These are phyloP conservation scores for Phaedon cochleariae DNA, from an alignment of 2,888 invertebrate genomes.

Conservation along the genomic window DNA sequence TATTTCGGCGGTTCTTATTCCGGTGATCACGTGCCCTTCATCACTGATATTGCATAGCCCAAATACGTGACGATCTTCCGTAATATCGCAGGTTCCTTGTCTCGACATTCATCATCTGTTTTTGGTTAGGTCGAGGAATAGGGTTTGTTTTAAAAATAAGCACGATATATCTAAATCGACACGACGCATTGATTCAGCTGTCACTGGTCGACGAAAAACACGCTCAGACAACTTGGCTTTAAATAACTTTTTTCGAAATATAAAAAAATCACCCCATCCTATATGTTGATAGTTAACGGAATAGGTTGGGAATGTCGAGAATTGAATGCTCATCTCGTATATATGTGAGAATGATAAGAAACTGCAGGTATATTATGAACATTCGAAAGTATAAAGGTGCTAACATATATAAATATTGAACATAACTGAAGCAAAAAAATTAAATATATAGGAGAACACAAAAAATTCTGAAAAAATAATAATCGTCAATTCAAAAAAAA, in stretches of 20 bases:
- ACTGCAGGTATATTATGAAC: too few species aligned
- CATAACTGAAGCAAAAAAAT: too few species aligned
- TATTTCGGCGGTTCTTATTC: conserved; percentile 35
- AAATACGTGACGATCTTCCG: conserved; percentile 44
- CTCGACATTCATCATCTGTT: conserved; percentile 42
- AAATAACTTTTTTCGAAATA: conserved; percentile 12
- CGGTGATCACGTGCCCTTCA: conserved; percentile 42
- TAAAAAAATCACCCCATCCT: not conserved
- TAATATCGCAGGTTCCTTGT: conserved; percentile 38
- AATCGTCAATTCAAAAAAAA: too few species aligned
- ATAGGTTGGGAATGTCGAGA: too few species aligned
- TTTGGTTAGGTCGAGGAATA: conserved; percentile 27
- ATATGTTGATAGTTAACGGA: too few species aligned
- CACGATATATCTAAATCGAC: conserved; percentile 31
- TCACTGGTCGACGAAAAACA: conserved; percentile 21
- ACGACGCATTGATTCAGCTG: conserved; percentile 32
- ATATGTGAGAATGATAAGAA: too few species aligned
- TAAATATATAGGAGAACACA: too few species aligned
- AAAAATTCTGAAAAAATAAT: too few species aligned
- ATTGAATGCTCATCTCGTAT: too few species aligned
- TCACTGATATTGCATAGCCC: conserved; percentile 38
- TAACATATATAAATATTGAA: too few species aligned
- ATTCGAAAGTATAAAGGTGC: too few species aligned
- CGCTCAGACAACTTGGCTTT: conserved; percentile 23
- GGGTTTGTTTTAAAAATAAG: not conserved